These are phyloP conservation scores for Pseudorhiza aurosa DNA, from an alignment of 30 jellyfish, hydroid and myxozoan genomes.

Conservation along the genomic window DNA sequence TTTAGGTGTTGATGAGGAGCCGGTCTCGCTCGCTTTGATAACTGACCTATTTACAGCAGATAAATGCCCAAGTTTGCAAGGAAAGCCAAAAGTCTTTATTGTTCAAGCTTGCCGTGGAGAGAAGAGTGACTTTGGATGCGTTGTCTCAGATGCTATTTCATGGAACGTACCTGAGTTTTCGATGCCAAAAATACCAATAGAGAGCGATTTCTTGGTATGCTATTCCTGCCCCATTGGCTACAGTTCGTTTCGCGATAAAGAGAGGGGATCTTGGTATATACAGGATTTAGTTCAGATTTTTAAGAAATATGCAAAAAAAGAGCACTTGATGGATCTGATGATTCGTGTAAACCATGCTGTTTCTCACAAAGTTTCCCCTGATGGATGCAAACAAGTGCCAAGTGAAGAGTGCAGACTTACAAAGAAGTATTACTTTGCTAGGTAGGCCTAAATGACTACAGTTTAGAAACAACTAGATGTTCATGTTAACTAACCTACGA, in stretches of 20 bases:
- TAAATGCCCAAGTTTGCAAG: conserved; percentile 51
- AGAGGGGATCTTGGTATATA: conserved; percentile 70
- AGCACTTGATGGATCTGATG: conserved; percentile 67
- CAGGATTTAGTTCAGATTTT: conserved; percentile 38
- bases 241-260: conserved; percentile 45
- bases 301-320: conserved; percentile 9
- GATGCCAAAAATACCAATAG: conserved; percentile 33
- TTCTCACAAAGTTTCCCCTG: conserved; percentile 3
- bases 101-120: conserved; percentile 93
- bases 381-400: conserved; percentile 57
- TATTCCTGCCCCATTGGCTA: conserved; percentile 79
- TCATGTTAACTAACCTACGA: too few relatives aligned
- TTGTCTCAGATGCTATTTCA: conserved; percentile 27
- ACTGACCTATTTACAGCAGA: conserved; percentile 59
- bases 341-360: conserved; percentile 63
- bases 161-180: neutral
- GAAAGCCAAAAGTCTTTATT: conserved; percentile 73
- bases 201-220: conserved; percentile 77
- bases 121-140: conserved; percentile 55
- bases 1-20: conserved; percentile 56
- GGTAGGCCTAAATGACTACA: too few relatives aligned
- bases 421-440: conserved; percentile 44
- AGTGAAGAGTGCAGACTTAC: conserved; percentile 75
- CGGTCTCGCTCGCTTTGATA: conserved; percentile 20
- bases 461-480: too few relatives aligned